Evolutionary conservation across 2,797 vertebrate species (phyloP).

Genomic region (Rhinichthys osculus): DNA sequence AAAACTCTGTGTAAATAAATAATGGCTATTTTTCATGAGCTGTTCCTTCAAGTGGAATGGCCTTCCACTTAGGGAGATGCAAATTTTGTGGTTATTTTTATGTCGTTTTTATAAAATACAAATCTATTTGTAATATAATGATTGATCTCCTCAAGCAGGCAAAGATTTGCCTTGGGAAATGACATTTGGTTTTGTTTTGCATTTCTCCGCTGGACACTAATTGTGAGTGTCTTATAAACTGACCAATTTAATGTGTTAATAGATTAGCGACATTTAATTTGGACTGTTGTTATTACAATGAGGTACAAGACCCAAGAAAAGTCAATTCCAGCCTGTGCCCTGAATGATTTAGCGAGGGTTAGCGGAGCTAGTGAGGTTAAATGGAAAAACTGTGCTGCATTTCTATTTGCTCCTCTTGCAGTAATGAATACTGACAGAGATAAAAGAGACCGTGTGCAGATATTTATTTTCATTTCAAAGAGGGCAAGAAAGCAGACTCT

Average conservation of each 20-base stretch:
- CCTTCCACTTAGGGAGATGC: background rate
- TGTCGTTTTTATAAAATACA: background rate
- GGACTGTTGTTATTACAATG: conserved; percentile 73
- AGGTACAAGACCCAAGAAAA: conserved; percentile 72
- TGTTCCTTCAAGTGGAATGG: background rate
- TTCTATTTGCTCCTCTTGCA: conserved; percentile 70
- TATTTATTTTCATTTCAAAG: conserved; percentile 77
- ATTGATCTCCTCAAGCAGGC: conserved; percentile 37
- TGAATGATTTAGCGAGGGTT: conserved; percentile 74
- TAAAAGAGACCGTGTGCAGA: conserved; percentile 70
- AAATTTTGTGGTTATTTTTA: background rate
- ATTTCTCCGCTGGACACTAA: conserved; percentile 27
- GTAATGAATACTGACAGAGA: conserved; percentile 72
- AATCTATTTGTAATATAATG: background rate
- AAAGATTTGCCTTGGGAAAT: conserved; percentile 40
- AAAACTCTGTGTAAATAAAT: background rate
- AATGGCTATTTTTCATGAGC: background rate
- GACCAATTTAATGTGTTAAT: conserved; percentile 70
- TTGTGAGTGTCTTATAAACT: conserved; percentile 53
- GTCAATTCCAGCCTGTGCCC: conserved; percentile 72
- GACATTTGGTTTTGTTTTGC: conserved; percentile 26
- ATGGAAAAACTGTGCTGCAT: conserved; percentile 69
- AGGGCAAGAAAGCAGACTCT: conserved; percentile 66
- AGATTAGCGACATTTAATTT: conserved; percentile 65
- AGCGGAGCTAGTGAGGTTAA: conserved; percentile 70